These are phyloP conservation scores for Paracanthobrama guichenoti DNA, from an alignment of 2,113 vertebrate genomes.

Conservation along the genomic window DNA sequence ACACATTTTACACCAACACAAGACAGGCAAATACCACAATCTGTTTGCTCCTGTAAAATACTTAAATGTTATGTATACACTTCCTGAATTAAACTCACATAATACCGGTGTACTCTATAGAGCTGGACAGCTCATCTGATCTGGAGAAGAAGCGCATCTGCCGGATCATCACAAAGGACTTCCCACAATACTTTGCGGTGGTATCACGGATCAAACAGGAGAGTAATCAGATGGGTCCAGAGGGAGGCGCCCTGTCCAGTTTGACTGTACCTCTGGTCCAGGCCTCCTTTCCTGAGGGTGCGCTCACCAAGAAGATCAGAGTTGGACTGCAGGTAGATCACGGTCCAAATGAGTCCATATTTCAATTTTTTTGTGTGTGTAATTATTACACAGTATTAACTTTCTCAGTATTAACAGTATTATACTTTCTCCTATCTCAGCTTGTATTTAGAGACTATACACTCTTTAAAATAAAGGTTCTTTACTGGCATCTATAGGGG, in stretches of 20 bases:
- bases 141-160: constrained; percentile 96
- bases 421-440: neutral
- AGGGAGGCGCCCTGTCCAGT: constrained; percentile 91
- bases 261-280: constrained; percentile 88
- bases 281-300: constrained; percentile 94
- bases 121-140: constrained; percentile 88
- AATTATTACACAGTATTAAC: neutral
- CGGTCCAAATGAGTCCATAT: neutral
- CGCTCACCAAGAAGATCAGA: constrained; percentile 94
- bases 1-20: neutral
- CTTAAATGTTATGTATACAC: neutral
- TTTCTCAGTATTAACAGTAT: too few species aligned
- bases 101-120: constrained; percentile 65
- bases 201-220: constrained; percentile 97
- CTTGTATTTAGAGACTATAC: neutral
- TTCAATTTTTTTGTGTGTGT: neutral
- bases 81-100: neutral
- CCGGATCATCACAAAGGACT: constrained; percentile 94
- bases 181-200: constrained; percentile 97
- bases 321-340: constrained; percentile 92
- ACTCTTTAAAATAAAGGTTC: neutral
- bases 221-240: constrained; percentile 94
- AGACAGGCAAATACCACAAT: neutral
- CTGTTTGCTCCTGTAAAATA: neutral
- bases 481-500: neutral